phyloP scores from a whole-genome alignment of 2,113 vertebrate species.

The Gallinago paraguaiae region DNA sequence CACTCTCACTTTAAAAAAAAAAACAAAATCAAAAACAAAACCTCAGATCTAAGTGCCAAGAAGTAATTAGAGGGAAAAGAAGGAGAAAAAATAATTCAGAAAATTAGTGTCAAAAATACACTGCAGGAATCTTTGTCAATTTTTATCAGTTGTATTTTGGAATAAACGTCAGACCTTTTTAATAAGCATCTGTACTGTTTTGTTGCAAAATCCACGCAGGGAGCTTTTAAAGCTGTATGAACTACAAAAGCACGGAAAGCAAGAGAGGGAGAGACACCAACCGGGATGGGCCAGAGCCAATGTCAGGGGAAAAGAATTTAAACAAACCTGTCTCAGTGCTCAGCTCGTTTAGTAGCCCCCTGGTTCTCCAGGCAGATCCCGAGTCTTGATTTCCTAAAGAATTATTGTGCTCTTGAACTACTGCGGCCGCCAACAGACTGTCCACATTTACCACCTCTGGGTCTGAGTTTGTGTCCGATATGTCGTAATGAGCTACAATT shows the following conservation, averaged over 20 bases:
- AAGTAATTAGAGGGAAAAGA: neutral
- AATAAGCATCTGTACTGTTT: neutral
- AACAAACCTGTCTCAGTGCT: slow-evolving; percentile 86
- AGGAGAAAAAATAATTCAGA: neutral
- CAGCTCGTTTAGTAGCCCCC: slow-evolving; percentile 80
- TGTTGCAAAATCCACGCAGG: neutral
- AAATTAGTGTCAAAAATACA: neutral
- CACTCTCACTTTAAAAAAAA: neutral
- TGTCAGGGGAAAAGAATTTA: slow-evolving; percentile 1
- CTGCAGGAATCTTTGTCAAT: neutral
- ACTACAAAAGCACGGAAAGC: neutral
- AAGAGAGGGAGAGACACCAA: neutral
- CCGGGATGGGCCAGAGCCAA: neutral
- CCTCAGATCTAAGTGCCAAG: neutral
- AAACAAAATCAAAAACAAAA: neutral
- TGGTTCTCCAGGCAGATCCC: slow-evolving; percentile 84
- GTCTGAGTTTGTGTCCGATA: slow-evolving; percentile 96
- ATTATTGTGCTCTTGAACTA: slow-evolving; percentile 89
- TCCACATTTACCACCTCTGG: slow-evolving; percentile 91
- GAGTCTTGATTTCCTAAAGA: slow-evolving; percentile 83
- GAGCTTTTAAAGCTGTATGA: neutral
- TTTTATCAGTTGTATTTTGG: neutral
- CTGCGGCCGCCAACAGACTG: slow-evolving; percentile 88
- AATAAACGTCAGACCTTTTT: neutral
- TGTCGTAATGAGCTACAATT: slow-evolving; percentile 91